Evolutionary conservation across 2,888 invertebrate genomes (phyloP), one percentile per base, ranked within the genome.

Genomic region (Opisthograptis luteolata): DNA sequence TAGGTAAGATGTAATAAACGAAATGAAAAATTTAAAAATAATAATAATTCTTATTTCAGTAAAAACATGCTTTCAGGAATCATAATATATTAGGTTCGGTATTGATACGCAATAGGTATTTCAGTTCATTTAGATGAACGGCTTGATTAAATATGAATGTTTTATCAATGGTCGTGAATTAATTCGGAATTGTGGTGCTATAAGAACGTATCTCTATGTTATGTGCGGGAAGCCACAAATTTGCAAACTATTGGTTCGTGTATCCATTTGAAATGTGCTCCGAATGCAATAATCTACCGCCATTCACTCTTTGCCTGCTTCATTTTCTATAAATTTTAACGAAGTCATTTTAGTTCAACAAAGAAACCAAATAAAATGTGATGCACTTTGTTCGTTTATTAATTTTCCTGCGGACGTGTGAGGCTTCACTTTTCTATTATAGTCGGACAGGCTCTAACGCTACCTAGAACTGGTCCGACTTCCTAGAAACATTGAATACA

Each of bases 41-140:
- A 17, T 5, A 17, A 17, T 17, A 17, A 17, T 17, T 27, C 9
- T 19, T 19, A n/a, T 32, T 15, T 32, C 10, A 19, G 19, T 10
- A 19, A 9, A 4, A 17, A 19, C 32, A 9, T 14, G 15, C 25
- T 25, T 8, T n/a, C 25, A 8, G 36, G n/a, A 9, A 37, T 37
- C 12, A 14, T n/a, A 32, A 25, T 15, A 37, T 37, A 15, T 25
- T 14, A 14, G 12, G 6, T 13, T 10, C 10, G 19, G 3, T 19
- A 19, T 8, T 12, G 27, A 19, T 35, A 35, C 22, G 7, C 13
- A 13, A 35, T n/a, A n/a, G n/a, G n/a, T 35, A 35, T 35, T 28
- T 28, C 27, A 39, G 10, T 27, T 27, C 12, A 39, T 8, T 39
- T 28, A 39, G 9, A 27, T 28, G 15, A 28, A 17, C 25, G 39